phyloP scores from a whole-genome alignment of 2,797 vertebrate genomes.

The Muscicapa striata region DNA sequence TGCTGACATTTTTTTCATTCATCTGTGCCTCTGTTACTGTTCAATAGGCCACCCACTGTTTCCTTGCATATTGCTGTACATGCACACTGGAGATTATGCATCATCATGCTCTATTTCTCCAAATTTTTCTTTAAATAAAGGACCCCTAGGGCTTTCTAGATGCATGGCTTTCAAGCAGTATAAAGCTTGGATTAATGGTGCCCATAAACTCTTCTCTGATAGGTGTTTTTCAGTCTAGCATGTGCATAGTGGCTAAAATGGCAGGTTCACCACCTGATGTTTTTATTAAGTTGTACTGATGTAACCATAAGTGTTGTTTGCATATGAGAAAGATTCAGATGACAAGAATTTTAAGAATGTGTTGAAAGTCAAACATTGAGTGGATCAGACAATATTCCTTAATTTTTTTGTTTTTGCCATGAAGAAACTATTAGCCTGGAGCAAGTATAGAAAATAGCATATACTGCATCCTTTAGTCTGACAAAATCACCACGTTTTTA shows the following conservation, averaged over 20 bases:
- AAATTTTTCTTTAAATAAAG: not conserved
- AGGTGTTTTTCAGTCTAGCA: not conserved
- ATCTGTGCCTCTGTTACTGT: constrained; percentile 6
- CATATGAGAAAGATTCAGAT: not conserved
- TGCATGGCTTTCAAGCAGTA: not conserved
- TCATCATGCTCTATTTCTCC: constrained; percentile 15
- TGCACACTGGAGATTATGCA: not conserved
- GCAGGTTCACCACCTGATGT: not conserved
- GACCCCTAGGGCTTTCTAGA: not conserved
- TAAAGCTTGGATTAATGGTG: constrained; percentile 1
- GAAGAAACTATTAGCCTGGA: not conserved
- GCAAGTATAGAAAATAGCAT: not conserved
- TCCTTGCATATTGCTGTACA: not conserved
- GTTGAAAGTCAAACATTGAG: not conserved
- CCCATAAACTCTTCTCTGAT: not conserved
- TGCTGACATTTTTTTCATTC: constrained; percentile 48
- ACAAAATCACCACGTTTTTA: not conserved
- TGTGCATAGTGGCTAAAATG: not conserved
- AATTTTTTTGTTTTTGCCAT: not conserved
- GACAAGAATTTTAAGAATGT: not conserved
- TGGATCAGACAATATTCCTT: not conserved
- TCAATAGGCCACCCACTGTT: not conserved
- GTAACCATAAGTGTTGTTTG: not conserved
- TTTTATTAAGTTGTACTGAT: not conserved
- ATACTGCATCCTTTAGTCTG: not conserved